Percentiles rank a stretch among this genome's conserved stretches.
These are phyloP conservation scores for Pogonocichla stellata DNA, from an alignment of 2,113 vertebrate genomes.

Conservation along the genomic window DNA sequence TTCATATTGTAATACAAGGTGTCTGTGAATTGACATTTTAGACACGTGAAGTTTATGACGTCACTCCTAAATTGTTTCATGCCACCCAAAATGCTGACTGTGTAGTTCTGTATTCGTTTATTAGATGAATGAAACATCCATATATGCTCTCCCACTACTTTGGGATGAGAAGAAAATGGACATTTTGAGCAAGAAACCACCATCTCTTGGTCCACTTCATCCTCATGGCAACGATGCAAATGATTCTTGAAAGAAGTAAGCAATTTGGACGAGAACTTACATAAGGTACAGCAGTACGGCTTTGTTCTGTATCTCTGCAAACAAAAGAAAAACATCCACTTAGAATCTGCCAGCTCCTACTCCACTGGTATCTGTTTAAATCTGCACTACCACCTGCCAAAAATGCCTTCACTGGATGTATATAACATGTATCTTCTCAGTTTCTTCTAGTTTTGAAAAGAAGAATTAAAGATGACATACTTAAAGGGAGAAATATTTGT, in stretches of 20 bases:
- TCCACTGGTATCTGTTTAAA: not conserved
- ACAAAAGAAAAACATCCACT: slow-evolving; percentile 46
- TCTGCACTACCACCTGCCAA: not conserved
- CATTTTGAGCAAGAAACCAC: slow-evolving; percentile 84
- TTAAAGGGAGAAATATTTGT: not conserved
- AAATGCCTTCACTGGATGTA: not conserved
- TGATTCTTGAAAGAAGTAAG: slow-evolving; percentile 82
- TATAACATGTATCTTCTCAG: not conserved
- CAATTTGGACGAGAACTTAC: slow-evolving; percentile 83
- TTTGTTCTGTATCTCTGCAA: slow-evolving; percentile 84
- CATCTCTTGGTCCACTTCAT: slow-evolving; percentile 81
- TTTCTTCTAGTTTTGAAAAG: not conserved
- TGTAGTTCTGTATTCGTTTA: slow-evolving; percentile 69
- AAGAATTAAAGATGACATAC: not conserved
- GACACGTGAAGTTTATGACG: slow-evolving; percentile 79
- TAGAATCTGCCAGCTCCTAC: not conserved
- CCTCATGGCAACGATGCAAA: slow-evolving; percentile 82
- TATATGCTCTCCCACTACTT: slow-evolving; percentile 79
- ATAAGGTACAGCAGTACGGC: slow-evolving; percentile 84
- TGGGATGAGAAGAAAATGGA: slow-evolving; percentile 77
- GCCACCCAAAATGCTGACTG: slow-evolving; percentile 70
- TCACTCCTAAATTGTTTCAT: slow-evolving; percentile 66
- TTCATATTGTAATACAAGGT: slow-evolving; percentile 87
- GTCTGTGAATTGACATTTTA: slow-evolving; percentile 83
- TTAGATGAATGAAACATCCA: slow-evolving; percentile 79